A percentile compares a stretch with the other conserved stretches of the same genome.
phyloP scores from a whole-genome alignment of 2,113 vertebrate genomes.

The Amazona guildingii region DNA sequence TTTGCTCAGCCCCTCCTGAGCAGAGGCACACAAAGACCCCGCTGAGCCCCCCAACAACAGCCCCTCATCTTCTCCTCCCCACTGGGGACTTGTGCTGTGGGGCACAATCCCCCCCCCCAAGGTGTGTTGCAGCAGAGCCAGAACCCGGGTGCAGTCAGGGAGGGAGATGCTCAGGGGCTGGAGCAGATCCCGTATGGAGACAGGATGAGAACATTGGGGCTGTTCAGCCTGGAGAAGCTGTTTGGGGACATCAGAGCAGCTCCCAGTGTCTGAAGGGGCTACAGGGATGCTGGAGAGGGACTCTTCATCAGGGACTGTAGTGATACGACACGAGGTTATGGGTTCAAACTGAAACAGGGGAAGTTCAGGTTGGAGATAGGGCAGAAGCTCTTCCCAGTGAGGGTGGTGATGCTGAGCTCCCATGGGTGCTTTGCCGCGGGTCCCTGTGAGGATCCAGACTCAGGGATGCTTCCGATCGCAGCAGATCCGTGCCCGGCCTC shows the following conservation, averaged over 20 bases:
- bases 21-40: not conserved
- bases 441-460: not conserved
- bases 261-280: not conserved
- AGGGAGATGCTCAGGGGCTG: not conserved
- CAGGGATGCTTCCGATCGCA: not conserved
- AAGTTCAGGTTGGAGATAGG: not conserved
- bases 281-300: not conserved
- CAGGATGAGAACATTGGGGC: not conserved
- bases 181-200: too few species aligned
- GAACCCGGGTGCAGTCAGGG: not conserved
- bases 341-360: not conserved
- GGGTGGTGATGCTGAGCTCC: not conserved
- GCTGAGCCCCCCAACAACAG: not conserved
- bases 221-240: not conserved
- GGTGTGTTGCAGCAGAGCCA: not conserved
- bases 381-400: not conserved
- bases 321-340: not conserved
- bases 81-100: not conserved
- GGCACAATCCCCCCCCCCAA: not conserved
- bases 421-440: not conserved
- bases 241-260: not conserved
- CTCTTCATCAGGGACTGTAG: not conserved
- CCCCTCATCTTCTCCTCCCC: not conserved
- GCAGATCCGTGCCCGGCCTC: accelerated
- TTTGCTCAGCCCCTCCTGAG: not conserved